Evolutionary conservation across 2,797 vertebrate genomes (phyloP), one percentile per base, ranked within the genome.

Genomic region (Molossus molossus): DNA sequence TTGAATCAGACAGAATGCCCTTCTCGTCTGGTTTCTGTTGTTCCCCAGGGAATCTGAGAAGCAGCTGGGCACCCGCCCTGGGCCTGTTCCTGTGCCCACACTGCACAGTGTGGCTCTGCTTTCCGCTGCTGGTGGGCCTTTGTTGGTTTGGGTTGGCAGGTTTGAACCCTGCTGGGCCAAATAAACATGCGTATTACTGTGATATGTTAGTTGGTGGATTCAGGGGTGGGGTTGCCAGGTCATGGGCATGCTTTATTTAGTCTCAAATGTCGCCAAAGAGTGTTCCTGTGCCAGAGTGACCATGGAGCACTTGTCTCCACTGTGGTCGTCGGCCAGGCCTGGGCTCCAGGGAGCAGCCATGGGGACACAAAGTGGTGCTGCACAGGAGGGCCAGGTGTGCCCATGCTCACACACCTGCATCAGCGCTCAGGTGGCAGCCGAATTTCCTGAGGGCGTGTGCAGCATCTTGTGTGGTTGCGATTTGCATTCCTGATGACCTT

Each of bases 1-100:
- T 3, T 1, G 17, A n/a, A 12, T 37, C 11, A 10, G 33, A 27
- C 9, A 0, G 13, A 10, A 53, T 25, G 1, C 11, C n/a, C 60
- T 23, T 84, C 48, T 50, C 6, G 1, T 40, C 72, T 13, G 4
- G 48, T 14, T 65, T 21, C n/a, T 11, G 3, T 37, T 15, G 29
- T 58, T 82, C 58, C 40, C 10, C 40, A n/a, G 58, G 6, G 17
- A 3, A 33, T 57, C 73, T 20, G n/a, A 33, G 86, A 50, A 50
- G 14, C 58, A 9, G 45, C 23, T 9, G 20, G 81, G 10, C 0
- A 10, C 10, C 3, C 6, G 4, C 40, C 11, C 27, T 29, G 15
- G 40, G 15, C 4, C 0, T 10, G 45, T 50, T 9, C 72, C 72
- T 5, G 45, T 29, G 45, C 14, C 48, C 73, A 53, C 73, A 5